These are phyloP conservation scores for Conus ventricosus DNA, from an alignment of 1,140 invertebrate genomes.

Conservation along the genomic window DNA sequence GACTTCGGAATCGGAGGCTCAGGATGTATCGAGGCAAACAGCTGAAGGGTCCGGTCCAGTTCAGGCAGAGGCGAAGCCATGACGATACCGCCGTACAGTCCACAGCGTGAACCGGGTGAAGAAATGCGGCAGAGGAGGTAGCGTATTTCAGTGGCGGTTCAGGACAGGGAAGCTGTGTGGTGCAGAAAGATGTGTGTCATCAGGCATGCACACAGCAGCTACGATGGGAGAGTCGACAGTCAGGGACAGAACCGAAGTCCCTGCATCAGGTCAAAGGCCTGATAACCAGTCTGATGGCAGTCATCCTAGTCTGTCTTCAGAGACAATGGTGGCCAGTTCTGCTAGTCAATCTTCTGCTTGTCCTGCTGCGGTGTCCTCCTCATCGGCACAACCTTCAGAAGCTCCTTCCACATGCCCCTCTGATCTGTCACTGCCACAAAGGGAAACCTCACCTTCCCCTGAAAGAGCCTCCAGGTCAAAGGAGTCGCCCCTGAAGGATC, in stretches of 20 bases:
- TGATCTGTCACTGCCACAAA: not conserved
- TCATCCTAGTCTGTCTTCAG: too few relatives aligned
- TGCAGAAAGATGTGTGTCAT: not conserved
- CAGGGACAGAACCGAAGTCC: not conserved
- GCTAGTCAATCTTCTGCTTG: too few relatives aligned
- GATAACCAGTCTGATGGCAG: too few relatives aligned
- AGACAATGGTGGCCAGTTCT: too few relatives aligned
- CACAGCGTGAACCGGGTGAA: not conserved
- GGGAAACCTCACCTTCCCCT: not conserved
- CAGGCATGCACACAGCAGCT: not conserved
- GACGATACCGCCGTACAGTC: not conserved
- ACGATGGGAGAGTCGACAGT: not conserved
- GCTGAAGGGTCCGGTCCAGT: not conserved
- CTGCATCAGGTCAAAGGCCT: too few relatives aligned
- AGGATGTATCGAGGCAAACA: not conserved
- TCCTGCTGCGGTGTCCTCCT: too few relatives aligned
- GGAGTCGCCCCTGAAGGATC: not conserved
- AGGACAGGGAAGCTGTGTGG: not conserved
- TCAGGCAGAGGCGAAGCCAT: not conserved
- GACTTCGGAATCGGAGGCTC: not conserved
- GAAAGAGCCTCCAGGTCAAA: not conserved
- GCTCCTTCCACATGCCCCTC: too few relatives aligned
- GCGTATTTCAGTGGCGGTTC: conserved; percentile 26
- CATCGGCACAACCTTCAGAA: too few relatives aligned
- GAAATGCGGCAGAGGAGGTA: conserved; percentile 37